Evolutionary conservation across 1,140 invertebrate genomes (phyloP), one percentile per base, ranked within the genome.

Genomic region (Macrocentrus cingulum): DNA sequence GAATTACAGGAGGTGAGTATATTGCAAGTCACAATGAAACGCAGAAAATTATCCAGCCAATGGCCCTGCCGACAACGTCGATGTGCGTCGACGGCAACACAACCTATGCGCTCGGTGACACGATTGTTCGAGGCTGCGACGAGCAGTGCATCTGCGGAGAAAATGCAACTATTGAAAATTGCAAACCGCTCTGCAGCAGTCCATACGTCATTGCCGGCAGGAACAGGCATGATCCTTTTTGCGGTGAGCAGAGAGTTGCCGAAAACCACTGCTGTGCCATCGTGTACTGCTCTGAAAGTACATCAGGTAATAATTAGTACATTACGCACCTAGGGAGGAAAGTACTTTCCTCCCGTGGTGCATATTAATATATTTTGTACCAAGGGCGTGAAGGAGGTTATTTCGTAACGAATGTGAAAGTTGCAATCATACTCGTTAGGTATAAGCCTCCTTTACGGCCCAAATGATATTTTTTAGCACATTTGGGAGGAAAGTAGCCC

Each of bases 231-330:
- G 90, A 93, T 80, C 85, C 88, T 1, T 73, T 87, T 18, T 94
- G 92, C 67, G 81, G 83, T 37, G 89, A 91, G 62, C 84, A 85
- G 61, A 80, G 84, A 6, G 61, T 81, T 6, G 80, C 83, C 9
- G 85, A 87, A 32, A 89, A 93, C 68, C 86, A 87, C 22, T 95
- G 92, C 70, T 94, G 91, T 67, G 85, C 89, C 2, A 79, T 85
- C 29, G 77, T 89, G 59, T 76, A 83, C 20, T 91, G 89, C 66
- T 73, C 83, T 29, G 4, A 29, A 9, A 81, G 84, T 73, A n/a
- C n/a, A n/a, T 80, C 81, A 44, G 81, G 82, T 84, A 65, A 32
- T n/a, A n/a, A n/a, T n/a, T n/a, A n/a, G n/a, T n/a, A n/a, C n/a
- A n/a, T n/a, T n/a, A n/a, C n/a, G n/a, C n/a, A n/a, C n/a, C n/a